Evolutionary conservation across 2,888 invertebrate genomes (phyloP).

Genomic region (Idaea biselata): DNA sequence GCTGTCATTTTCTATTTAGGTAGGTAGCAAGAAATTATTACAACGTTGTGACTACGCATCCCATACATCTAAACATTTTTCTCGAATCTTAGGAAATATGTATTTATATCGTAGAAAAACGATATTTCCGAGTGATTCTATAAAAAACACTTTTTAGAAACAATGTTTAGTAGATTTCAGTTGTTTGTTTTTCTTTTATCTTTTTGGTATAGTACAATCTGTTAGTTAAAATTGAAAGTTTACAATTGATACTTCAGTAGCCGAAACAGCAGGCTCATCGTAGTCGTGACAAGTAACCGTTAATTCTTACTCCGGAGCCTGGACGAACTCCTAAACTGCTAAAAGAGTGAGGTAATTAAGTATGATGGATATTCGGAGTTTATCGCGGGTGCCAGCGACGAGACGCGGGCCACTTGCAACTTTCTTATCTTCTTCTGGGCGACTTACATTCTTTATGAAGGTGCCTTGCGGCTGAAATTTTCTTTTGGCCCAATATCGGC

Average conservation of each 20-base stretch:
- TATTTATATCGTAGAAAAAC: no score
- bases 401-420: slow-evolving; percentile 57
- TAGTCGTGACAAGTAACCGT: slow-evolving; percentile 60
- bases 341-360: slow-evolving; percentile 74
- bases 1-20: no score
- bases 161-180: no score
- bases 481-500: slow-evolving; percentile 36
- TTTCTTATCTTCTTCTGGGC: slow-evolving; percentile 58
- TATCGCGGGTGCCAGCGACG: slow-evolving; percentile 64
- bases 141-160: no score
- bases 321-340: slow-evolving; percentile 61
- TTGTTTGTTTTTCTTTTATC: slow-evolving; percentile 13
- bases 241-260: slow-evolving; percentile 50
- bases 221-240: slow-evolving; percentile 40
- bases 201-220: slow-evolving; percentile 12
- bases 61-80: no score
- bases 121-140: no score
- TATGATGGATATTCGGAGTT: slow-evolving; percentile 75
- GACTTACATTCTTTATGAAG: slow-evolving; percentile 54
- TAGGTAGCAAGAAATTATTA: no score
- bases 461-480: slow-evolving; percentile 45
- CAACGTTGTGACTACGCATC: no score
- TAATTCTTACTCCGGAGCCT: slow-evolving; percentile 53
- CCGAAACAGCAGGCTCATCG: slow-evolving; percentile 50
- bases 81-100: no score